Conservation (phyloP, 2,113 vertebrate genomes). For the Quiscalus mexicanus region DNA sequence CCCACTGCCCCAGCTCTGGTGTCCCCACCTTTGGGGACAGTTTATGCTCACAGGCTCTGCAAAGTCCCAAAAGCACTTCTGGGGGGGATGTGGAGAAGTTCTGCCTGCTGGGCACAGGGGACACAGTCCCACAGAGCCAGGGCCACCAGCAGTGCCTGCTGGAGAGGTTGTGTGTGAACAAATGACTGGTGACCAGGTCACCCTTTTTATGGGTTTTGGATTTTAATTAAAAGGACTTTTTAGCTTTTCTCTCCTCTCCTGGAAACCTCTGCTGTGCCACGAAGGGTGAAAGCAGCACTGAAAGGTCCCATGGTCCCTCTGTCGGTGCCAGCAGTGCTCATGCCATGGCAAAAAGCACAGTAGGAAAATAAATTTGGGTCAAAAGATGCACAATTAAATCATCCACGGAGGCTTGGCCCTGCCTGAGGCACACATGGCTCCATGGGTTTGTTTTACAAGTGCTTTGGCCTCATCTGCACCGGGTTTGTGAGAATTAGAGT, state of each 20-base stretch:
- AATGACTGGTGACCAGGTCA: neutral
- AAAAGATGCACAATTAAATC: neutral
- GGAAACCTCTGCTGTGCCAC: neutral
- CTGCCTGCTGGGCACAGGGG: neutral
- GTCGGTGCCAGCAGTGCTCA: neutral
- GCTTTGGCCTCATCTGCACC: neutral
- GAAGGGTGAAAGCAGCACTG: neutral
- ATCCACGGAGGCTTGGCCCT: neutral
- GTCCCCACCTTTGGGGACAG: neutral
- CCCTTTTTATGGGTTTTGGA: neutral
- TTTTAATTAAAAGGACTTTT: neutral
- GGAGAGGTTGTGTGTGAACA: neutral
- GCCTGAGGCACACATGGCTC: neutral
- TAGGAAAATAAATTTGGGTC: neutral
- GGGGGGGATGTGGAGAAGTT: accelerated
- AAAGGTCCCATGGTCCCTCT: accelerated
- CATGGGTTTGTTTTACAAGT: neutral
- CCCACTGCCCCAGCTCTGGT: neutral
- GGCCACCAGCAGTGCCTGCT: neutral
- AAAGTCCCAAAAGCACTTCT: neutral
- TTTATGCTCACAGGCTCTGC: neutral
- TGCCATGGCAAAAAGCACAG: accelerated
- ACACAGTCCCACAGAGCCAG: neutral
- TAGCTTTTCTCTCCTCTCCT: neutral
- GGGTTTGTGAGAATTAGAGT: neutral